phyloP scores from a whole-genome alignment of 2,113 vertebrate species.

The Melanostigma gelatinosum region DNA sequence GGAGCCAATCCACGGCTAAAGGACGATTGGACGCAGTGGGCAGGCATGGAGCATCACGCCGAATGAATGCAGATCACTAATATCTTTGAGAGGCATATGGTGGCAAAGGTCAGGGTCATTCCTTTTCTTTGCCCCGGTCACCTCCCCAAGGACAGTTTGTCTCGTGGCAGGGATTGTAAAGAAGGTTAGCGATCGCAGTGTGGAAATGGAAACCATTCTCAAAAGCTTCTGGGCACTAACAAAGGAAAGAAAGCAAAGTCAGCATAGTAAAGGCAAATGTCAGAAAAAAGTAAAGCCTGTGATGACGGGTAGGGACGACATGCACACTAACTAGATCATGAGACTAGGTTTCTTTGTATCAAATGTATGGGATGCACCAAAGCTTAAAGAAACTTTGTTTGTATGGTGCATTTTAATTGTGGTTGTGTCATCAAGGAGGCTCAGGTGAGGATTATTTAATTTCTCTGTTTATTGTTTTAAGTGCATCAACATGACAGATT shows the following conservation, averaged over 20 bases:
- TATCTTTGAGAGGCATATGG: conserved; percentile 58
- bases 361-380: neutral
- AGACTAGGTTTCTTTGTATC: neutral
- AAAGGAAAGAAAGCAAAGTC: conserved; percentile 11
- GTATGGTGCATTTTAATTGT: neutral
- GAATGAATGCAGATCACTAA: conserved; percentile 56
- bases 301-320: neutral
- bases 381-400: neutral
- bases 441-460: neutral
- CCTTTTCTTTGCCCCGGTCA: conserved; percentile 18
- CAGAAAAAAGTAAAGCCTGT: conserved; percentile 7
- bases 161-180: conserved; percentile 29
- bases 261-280: conserved; percentile 1
- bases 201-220: conserved; percentile 3
- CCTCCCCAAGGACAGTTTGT: conserved; percentile 43
- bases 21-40: conserved; percentile 60
- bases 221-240: neutral
- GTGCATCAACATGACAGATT: neutral
- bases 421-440: neutral
- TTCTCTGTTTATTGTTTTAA: neutral
- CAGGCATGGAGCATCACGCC: conserved; percentile 54
- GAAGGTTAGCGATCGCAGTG: conserved; percentile 25
- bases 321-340: neutral
- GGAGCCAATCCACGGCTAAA: conserved; percentile 53
- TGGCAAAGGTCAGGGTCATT: conserved; percentile 58